These are phyloP conservation scores for Ceriagrion tenellum DNA, from an alignment of 2,888 invertebrate genomes.

Conservation along the genomic window DNA sequence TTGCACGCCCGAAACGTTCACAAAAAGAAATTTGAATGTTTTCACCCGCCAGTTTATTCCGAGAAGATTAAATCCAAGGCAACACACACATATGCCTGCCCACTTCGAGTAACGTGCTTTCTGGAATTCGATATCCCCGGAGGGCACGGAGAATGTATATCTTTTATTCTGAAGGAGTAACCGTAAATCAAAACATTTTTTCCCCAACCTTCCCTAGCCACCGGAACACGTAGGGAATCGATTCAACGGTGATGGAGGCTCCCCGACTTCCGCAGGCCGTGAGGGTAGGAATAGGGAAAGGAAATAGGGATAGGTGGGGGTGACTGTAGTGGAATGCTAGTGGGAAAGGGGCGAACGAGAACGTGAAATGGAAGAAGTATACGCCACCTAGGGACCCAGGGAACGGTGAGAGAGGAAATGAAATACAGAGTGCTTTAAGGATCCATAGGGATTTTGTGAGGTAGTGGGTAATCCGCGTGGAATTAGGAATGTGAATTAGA, in stretches of 20 bases:
- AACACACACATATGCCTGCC: not conserved
- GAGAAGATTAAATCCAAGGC: not conserved
- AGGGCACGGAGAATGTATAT: not conserved
- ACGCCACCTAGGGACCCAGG: not conserved
- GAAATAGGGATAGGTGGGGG: not conserved
- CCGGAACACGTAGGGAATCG: not conserved
- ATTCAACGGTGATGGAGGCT: not conserved
- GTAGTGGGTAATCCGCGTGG: not conserved
- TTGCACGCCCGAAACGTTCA: too few relatives aligned
- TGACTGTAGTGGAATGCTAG: not conserved
- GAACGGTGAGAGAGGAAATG: not conserved
- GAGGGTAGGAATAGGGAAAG: not conserved
- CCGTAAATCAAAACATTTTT: slow-evolving; percentile 12
- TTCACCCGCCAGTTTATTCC: not conserved
- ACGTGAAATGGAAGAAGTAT: not conserved
- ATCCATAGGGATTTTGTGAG: not conserved
- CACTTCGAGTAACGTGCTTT: not conserved
- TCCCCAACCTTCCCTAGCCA: not conserved
- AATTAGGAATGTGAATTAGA: not conserved
- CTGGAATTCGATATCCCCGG: not conserved
- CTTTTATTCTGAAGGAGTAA: not conserved
- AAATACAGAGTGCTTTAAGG: not conserved
- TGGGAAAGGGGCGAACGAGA: not conserved
- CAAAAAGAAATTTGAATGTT: not conserved
- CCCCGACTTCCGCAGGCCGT: not conserved